Conservation (phyloP, 35 echinoderm and acorn worm species). For the Chiridota heheva region DNA sequence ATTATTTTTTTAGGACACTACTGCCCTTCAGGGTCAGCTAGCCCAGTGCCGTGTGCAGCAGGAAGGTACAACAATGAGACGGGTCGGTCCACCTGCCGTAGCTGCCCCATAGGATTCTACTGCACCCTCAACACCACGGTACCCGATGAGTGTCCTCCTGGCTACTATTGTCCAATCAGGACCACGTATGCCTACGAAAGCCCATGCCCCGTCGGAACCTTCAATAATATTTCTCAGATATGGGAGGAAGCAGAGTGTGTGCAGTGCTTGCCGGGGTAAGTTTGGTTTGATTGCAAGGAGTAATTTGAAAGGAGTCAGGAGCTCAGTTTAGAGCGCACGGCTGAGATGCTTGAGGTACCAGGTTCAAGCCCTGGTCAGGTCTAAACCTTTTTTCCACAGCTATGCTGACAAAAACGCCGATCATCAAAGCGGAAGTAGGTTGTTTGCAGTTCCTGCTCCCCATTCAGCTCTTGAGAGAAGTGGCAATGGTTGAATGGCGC, state of each 20-base stretch:
- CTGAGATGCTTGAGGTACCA: too few relatives aligned
- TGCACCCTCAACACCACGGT: constrained; percentile 83
- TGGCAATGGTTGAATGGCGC: too few relatives aligned
- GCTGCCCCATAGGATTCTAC: constrained; percentile 85
- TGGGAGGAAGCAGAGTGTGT: constrained; percentile 59
- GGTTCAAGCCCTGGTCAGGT: too few relatives aligned
- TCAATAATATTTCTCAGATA: constrained; percentile 83
- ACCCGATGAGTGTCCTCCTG: constrained; percentile 70
- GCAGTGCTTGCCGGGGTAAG: constrained; percentile 85
- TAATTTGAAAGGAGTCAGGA: background rate
- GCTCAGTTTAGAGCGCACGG: too few relatives aligned
- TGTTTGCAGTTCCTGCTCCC: too few relatives aligned
- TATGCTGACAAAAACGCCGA: too few relatives aligned
- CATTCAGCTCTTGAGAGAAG: too few relatives aligned
- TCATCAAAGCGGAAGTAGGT: too few relatives aligned
- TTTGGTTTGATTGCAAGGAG: background rate
- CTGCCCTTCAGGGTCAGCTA: constrained; percentile 59
- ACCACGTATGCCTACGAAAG: constrained; percentile 71
- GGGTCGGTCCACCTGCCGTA: constrained; percentile 49
- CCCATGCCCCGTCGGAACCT: constrained; percentile 82
- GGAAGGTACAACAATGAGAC: constrained; percentile 87
- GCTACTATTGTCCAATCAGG: constrained; percentile 74
- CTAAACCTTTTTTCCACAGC: too few relatives aligned
- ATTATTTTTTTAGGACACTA: constrained; percentile 49
- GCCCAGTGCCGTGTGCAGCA: constrained; percentile 59